These are phyloP conservation scores for Isoperla grammatica DNA, from an alignment of 2,888 invertebrate genomes.

Conservation along the genomic window DNA sequence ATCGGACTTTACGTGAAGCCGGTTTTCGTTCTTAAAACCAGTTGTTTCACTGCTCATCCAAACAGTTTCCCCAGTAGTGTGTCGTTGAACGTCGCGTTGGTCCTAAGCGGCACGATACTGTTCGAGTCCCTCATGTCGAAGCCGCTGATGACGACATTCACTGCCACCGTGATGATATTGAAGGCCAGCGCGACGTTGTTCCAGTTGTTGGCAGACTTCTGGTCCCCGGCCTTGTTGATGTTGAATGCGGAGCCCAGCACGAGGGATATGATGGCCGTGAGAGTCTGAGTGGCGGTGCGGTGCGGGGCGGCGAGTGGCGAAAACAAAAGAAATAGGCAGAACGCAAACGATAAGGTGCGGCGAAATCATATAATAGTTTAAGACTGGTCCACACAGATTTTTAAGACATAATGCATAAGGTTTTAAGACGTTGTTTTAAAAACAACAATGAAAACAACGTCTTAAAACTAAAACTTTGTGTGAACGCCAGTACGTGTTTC, in stretches of 20 bases:
- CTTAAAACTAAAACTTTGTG: too few species aligned
- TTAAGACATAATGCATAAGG: too few species aligned
- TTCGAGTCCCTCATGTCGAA: slow-evolving; percentile 47
- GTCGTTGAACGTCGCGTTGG: background rate
- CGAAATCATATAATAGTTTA: too few species aligned
- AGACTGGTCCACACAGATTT: too few species aligned
- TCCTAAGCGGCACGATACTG: background rate
- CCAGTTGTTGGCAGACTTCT: slow-evolving; percentile 52
- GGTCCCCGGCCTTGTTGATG: slow-evolving; percentile 56
- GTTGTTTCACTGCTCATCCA: too few species aligned
- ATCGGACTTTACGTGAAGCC: too few species aligned
- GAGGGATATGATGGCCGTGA: slow-evolving; percentile 55
- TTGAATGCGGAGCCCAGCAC: slow-evolving; percentile 54
- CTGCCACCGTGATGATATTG: slow-evolving; percentile 54
- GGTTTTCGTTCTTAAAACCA: too few species aligned
- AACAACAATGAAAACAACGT: too few species aligned
- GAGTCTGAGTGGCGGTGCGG: slow-evolving; percentile 44
- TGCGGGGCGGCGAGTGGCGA: background rate
- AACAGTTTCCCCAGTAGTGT: background rate
- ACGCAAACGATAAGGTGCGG: background rate
- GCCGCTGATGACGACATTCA: slow-evolving; percentile 56
- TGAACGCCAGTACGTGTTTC: too few species aligned
- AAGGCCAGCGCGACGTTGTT: slow-evolving; percentile 56
- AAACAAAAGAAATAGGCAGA: too few species aligned
- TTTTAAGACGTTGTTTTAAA: too few species aligned